Conservation (phyloP, 2,888 invertebrate genomes). For the Parapristionchus giblindavisi region DNA sequence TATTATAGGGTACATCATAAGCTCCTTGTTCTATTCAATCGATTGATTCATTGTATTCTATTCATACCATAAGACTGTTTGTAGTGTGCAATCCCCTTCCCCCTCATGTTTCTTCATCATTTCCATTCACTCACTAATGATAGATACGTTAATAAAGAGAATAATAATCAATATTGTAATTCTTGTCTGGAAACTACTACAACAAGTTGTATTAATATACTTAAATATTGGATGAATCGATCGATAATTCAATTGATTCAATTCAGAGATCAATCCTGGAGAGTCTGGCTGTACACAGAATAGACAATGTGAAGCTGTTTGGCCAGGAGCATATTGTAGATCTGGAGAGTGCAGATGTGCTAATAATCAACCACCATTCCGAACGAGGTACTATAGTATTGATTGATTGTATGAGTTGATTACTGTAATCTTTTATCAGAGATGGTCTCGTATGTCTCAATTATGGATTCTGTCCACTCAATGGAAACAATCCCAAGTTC, state of each 20-base stretch:
- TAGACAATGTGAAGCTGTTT: slow-evolving; percentile 68
- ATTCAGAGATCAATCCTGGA: slow-evolving; percentile 68
- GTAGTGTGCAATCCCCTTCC: slow-evolving; percentile 29
- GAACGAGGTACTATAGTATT: slow-evolving; percentile 58
- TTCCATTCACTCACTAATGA: slow-evolving; percentile 6
- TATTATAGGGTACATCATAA: no score
- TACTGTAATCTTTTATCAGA: background rate
- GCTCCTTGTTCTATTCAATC: no score
- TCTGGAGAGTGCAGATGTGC: slow-evolving; percentile 68
- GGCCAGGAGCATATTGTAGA: slow-evolving; percentile 68
- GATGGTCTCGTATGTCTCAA: slow-evolving; percentile 64
- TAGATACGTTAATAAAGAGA: slow-evolving; percentile 29
- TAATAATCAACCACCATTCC: slow-evolving; percentile 68
- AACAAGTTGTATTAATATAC: no score
- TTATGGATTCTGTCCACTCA: slow-evolving; percentile 68
- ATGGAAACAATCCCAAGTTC: slow-evolving; percentile 69
- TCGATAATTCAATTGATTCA: no score
- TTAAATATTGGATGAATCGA: no score
- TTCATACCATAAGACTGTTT: no score
- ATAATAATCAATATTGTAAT: slow-evolving; percentile 9
- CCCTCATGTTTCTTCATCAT: slow-evolving; percentile 14
- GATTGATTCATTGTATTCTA: no score
- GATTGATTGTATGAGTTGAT: background rate
- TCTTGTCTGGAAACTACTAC: background rate
- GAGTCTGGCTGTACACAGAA: slow-evolving; percentile 69